Evolutionary conservation across 2,888 invertebrate genomes (phyloP), one percentile per base, ranked within the genome.

Genomic region (Leptinotarsa haldemani): DNA sequence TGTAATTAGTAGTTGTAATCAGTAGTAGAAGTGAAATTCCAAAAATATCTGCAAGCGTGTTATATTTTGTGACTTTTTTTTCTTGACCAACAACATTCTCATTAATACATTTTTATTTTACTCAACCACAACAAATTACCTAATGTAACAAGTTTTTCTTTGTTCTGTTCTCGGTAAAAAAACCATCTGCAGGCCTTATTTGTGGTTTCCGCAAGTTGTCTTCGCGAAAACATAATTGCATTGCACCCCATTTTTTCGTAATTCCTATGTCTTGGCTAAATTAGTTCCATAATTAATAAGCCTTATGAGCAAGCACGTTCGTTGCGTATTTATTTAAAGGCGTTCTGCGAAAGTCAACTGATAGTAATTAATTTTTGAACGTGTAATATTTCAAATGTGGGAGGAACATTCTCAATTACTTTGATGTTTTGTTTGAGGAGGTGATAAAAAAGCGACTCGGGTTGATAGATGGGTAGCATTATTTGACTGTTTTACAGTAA

Each of bases 201-300:
- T 56, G 56, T 20, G 7, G 22, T 22, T 15, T 22, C 13, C 0
- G 12, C 22, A 12, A 56, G 16, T n/a, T 40, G 7, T 13, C 2
- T 22, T 20, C 22, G 56, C 22, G 13, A 15, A 15, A 22, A 56
- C 56, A 56, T 56, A 22, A 56, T 56, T 20, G 12, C 15, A 56
- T 56, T 56, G 22, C 20, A 15, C 15, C 22, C 20, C 13, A 4
- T 56, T 56, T 25, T 56, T 15, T 22, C 56, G 18, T 13, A 7
- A 2, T 22, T 15, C 15, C 15, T 13, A 22, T 20, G 15, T 56
- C 22, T 22, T 15, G 22, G 25, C 9, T 15, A 56, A 56, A 56
- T 56, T 56, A 22, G 22, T 16, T 56, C 22, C 56, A 22, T 56
- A 56, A 56, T 56, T 56, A 56, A 22, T 22, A 22, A 56, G 56